phyloP scores from a whole-genome alignment of 2,113 vertebrate genomes.

The Antennarius striatus region DNA sequence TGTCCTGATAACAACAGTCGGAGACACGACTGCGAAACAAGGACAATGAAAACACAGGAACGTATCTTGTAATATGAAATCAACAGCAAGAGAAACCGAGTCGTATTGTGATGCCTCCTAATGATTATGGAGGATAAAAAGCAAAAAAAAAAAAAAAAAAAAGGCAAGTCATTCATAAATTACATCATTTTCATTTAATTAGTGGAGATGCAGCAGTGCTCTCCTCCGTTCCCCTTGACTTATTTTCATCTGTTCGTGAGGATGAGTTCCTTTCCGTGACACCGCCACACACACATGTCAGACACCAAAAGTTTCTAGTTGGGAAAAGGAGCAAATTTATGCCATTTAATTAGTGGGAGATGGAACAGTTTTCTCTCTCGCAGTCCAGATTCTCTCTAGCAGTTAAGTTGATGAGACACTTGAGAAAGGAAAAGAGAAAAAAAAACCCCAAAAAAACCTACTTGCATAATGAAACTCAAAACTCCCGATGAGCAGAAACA shows the following conservation, averaged over 20 bases:
- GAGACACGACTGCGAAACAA: neutral
- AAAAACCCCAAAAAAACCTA: neutral
- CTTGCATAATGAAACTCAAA: constrained; percentile 19
- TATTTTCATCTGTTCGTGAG: constrained; percentile 22
- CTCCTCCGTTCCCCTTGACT: constrained; percentile 17
- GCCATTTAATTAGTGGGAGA: constrained; percentile 44
- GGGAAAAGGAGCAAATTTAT: constrained; percentile 38
- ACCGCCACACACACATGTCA: constrained; percentile 27
- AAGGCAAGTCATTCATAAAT: too few species aligned
- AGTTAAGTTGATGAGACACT: constrained; percentile 43
- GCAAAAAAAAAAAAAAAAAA: neutral
- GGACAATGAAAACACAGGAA: neutral
- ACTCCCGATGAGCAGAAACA: constrained; percentile 19
- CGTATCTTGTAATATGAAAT: neutral
- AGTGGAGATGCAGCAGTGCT: constrained; percentile 36
- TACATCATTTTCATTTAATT: constrained; percentile 35
- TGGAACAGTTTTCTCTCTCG: constrained; percentile 23
- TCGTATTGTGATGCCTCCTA: neutral
- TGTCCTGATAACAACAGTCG: neutral
- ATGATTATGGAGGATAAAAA: neutral
- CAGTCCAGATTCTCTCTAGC: constrained; percentile 12
- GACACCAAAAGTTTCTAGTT: constrained; percentile 35
- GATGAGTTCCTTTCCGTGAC: constrained; percentile 35
- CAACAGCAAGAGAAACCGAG: neutral
- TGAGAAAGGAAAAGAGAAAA: neutral